A percentile compares a stretch with the other conserved stretches of the same genome.
These are phyloP conservation scores for Peromyscus attwateri DNA, from an alignment of 2,797 vertebrate genomes.

Conservation along the genomic window DNA sequence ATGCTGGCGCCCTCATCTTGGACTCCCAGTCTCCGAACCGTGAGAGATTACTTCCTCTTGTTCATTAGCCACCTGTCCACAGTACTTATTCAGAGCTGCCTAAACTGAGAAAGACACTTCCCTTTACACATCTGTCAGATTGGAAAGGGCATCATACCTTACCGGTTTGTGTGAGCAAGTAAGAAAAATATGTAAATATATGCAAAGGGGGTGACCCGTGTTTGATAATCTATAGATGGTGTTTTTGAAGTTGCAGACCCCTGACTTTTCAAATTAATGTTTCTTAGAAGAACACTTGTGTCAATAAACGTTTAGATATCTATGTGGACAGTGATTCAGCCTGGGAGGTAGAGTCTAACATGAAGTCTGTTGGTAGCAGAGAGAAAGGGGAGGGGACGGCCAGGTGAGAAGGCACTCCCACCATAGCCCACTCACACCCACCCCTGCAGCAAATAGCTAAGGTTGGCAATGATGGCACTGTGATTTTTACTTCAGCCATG, in stretches of 20 bases:
- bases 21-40: not conserved
- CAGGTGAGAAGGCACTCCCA: not conserved
- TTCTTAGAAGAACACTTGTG: slow-evolving; percentile 56
- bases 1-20: not conserved
- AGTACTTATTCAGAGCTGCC: not conserved
- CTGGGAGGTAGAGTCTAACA: not conserved
- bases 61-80: not conserved
- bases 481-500: not conserved
- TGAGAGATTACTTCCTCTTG: not conserved
- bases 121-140: not conserved
- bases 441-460: not conserved
- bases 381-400: not conserved
- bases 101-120: not conserved
- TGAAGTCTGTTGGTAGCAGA: not conserved
- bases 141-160: not conserved
- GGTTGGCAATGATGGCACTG: not conserved
- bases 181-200: not conserved
- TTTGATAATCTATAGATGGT: not conserved
- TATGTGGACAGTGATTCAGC: not conserved
- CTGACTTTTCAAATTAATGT: not conserved
- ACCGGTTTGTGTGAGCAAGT: not conserved
- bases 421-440: too few relatives aligned
- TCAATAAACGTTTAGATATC: slow-evolving; percentile 26
- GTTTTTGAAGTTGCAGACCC: not conserved
- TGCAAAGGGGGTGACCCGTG: not conserved